Evolutionary conservation across 2,113 vertebrate species (phyloP).

Genomic region (Albula glossodonta): DNA sequence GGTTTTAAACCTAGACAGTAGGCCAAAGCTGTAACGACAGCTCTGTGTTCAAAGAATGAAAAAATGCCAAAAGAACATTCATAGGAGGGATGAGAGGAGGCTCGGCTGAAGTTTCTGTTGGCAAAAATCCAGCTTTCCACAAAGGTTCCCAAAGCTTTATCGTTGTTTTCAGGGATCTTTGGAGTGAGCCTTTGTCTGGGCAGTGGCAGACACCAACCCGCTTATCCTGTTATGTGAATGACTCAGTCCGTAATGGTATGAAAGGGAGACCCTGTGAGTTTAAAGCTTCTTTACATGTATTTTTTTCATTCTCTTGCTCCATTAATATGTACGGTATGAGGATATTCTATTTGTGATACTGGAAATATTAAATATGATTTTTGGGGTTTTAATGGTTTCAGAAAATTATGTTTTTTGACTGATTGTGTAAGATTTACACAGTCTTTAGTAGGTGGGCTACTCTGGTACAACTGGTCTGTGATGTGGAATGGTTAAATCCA

Average conservation of each 20-base stretch:
- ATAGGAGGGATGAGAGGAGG: not conserved
- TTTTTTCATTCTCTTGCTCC: not conserved
- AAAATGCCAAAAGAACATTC: not conserved
- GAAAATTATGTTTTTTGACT: not conserved
- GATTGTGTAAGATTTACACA: not conserved
- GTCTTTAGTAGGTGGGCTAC: not conserved
- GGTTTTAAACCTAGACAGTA: too few species aligned
- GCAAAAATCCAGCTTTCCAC: not conserved
- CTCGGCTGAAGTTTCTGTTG: not conserved
- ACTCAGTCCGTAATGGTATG: not conserved
- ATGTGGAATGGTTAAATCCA: not conserved
- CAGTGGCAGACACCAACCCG: not conserved
- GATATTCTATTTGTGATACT: not conserved
- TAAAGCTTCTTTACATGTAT: not conserved
- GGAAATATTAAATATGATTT: not conserved
- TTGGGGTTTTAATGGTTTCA: not conserved
- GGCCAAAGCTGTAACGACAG: too few species aligned
- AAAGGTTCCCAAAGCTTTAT: not conserved
- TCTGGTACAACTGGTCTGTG: not conserved
- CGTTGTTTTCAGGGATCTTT: not conserved
- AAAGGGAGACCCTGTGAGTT: not conserved
- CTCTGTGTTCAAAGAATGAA: not conserved
- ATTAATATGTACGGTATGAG: not conserved
- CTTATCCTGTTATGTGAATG: not conserved
- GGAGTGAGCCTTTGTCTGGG: not conserved